Evolutionary conservation across 2,113 vertebrate species (phyloP), one percentile per base, ranked within the genome.

Genomic region (Tenrec ecaudatus): DNA sequence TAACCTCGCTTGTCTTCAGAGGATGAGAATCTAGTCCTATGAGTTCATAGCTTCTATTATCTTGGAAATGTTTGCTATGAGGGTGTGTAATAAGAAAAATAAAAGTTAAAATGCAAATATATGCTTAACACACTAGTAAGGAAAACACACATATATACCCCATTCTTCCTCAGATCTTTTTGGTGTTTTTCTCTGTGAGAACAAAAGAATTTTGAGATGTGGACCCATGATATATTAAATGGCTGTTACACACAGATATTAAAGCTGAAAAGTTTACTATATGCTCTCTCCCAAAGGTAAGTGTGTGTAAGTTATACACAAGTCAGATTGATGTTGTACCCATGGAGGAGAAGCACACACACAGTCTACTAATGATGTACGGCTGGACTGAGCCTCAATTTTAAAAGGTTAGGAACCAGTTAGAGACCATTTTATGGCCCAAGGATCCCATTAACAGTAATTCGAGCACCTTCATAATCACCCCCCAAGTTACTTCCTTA

Each of bases 201-300:
- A 95, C 97, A 98, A 97, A 98, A 96, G 94, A 96, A 95, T 97
- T 98, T 98, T 97, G 97, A 98, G 97, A 97, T 96, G 97, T 97
- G 96, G 96, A 97, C 95, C 97, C 96, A 96, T 90, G 57, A 96
- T 97, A 97, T 96, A 97, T 97, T 98, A 98, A 98, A 98, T 97
- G 98, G 95, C 96, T 97, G 91, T 97, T 97, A 95, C 97, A 97
- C 98, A 98, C 97, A 96, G 97, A 97, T 96, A 92, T 96, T 97
- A 97, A 98, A 97, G 97, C 95, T 98, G 97, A 97, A 95, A 97
- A 95, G 94, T 97, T 97, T 97, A 97, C 95, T 53, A 91, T 90
- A 1, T 25, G 22, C 53, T 92, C 53, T 43, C 38, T 90, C 43
- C 76, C 69, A 60, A 96, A 98, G 97, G 97, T 97, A 98, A 98